Evolutionary conservation across 2,113 vertebrate genomes (phyloP).

Genomic region (Pluvianellus socialis): DNA sequence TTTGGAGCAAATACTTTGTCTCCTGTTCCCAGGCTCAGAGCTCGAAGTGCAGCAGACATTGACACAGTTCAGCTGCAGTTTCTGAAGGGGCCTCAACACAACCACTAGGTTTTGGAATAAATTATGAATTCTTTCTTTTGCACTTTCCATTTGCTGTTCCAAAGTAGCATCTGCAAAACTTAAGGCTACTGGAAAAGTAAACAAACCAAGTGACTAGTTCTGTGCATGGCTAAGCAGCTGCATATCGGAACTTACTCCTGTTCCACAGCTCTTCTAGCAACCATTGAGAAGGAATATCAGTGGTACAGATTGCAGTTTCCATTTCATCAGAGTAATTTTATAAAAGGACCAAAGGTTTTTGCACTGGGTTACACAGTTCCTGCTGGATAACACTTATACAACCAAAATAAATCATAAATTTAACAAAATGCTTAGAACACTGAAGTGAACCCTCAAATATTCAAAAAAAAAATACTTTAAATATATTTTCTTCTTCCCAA

Average conservation of each 20-base stretch:
- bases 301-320: not conserved
- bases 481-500: not conserved
- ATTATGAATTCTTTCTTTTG: not conserved
- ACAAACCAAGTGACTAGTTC: not conserved
- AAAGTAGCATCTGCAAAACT: slow-evolving; percentile 36
- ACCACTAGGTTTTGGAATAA: not conserved
- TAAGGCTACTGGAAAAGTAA: slow-evolving; percentile 1
- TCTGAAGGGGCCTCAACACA: not conserved
- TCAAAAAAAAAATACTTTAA: not conserved
- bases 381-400: not conserved
- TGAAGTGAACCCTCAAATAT: not conserved
- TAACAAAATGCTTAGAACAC: not conserved
- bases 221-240: not conserved
- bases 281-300: not conserved
- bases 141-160: slow-evolving; percentile 8
- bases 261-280: not conserved
- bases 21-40: not conserved
- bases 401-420: not conserved
- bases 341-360: not conserved
- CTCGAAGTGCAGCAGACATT: not conserved
- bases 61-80: slow-evolving; percentile 1
- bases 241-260: not conserved
- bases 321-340: not conserved
- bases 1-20: not conserved
- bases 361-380: not conserved